phyloP scores from a whole-genome alignment of 2,113 vertebrate genomes.

The Phainopepla nitens region DNA sequence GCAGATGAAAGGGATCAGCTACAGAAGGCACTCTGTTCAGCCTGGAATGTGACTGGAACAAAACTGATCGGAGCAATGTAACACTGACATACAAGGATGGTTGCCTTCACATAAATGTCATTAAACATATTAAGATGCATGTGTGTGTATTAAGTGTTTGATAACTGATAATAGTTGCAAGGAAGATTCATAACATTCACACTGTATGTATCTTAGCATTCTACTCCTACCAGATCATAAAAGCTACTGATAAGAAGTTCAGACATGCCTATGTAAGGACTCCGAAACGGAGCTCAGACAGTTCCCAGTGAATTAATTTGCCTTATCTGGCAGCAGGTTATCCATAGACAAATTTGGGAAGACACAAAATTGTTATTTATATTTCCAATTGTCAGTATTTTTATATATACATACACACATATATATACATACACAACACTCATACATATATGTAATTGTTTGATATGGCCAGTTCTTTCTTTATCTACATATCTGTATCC shows the following conservation, averaged over 20 bases:
- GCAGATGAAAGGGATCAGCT: background rate
- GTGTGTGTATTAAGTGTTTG: background rate
- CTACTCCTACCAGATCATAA: background rate
- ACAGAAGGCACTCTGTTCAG: background rate
- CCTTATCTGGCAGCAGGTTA: background rate
- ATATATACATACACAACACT: background rate
- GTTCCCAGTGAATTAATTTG: background rate
- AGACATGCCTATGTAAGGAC: background rate
- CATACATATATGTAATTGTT: background rate
- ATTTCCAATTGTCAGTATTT: background rate
- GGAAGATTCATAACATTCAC: background rate
- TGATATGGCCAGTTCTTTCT: background rate
- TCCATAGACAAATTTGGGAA: background rate
- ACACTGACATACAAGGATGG: background rate
- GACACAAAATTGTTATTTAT: background rate
- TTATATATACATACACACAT: accelerated
- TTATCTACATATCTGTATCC: background rate
- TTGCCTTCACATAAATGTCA: background rate
- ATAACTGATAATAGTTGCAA: background rate
- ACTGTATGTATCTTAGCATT: background rate
- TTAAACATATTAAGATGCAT: background rate
- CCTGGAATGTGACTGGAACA: background rate
- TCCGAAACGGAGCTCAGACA: background rate
- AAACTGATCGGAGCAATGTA: background rate
- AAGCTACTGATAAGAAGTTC: background rate